phyloP scores from a whole-genome alignment of 2,888 invertebrate genomes.

The Coenonympha glycerion region DNA sequence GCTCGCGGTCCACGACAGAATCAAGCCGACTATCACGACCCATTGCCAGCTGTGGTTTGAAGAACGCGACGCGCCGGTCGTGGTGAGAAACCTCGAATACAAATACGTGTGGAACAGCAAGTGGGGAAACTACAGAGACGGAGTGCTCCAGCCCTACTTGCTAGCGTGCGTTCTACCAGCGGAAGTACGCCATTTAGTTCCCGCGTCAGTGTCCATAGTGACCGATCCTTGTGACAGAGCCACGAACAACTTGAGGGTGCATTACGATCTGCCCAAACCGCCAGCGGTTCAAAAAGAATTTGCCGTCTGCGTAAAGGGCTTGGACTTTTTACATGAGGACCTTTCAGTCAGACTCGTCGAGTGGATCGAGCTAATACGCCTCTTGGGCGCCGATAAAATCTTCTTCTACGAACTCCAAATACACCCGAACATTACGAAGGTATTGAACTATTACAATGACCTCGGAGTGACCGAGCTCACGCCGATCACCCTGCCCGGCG shows the following conservation, averaged over 20 bases:
- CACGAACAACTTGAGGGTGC: conserved; percentile 88
- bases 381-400: conserved; percentile 93
- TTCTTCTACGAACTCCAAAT: conserved; percentile 93
- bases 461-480: conserved; percentile 84
- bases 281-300: conserved; percentile 82
- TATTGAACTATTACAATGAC: conserved; percentile 80
- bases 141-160: conserved; percentile 92
- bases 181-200: conserved; percentile 81
- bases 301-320: conserved; percentile 94
- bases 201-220: conserved; percentile 90
- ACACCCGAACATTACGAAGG: conserved; percentile 94
- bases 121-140: conserved; percentile 95
- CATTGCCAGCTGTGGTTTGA: conserved; percentile 95
- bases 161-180: conserved; percentile 91
- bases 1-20: conserved; percentile 91
- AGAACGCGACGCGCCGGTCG: conserved; percentile 85
- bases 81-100: conserved; percentile 89
- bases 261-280: conserved; percentile 81
- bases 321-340: conserved; percentile 95
- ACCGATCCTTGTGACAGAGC: conserved; percentile 90
- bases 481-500: conserved; percentile 89
- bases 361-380: conserved; percentile 92
- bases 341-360: conserved; percentile 91
- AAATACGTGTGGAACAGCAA: conserved; percentile 96
- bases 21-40: conserved; percentile 87